phyloP scores from a whole-genome alignment of 2,888 invertebrate species.

The Clostera curtula region DNA sequence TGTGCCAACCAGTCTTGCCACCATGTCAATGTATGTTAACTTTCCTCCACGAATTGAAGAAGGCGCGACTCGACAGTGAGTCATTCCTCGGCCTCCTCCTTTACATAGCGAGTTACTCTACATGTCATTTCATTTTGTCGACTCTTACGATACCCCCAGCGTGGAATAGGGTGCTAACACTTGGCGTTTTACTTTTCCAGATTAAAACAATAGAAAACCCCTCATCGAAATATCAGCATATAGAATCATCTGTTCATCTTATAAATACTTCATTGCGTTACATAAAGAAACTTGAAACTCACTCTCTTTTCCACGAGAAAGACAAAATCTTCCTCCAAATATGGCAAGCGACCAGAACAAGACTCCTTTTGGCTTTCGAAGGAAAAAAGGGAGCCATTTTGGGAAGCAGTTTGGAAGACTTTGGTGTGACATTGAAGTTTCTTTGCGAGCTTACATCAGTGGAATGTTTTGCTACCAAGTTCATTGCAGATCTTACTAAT shows the following conservation, averaged over 20 bases:
- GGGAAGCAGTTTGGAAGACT: slow-evolving; percentile 36
- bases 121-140: too few species aligned
- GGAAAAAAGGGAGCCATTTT: slow-evolving; percentile 20
- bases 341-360: slow-evolving; percentile 42
- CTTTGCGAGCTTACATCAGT: slow-evolving; percentile 48
- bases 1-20: too few species aligned
- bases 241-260: slow-evolving; percentile 49
- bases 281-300: slow-evolving; percentile 53
- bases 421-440: slow-evolving; percentile 43
- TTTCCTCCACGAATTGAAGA: too few species aligned
- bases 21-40: too few species aligned
- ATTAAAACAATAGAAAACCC: slow-evolving; percentile 40
- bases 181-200: too few species aligned
- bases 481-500: slow-evolving; percentile 40
- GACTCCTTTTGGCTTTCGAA: slow-evolving; percentile 30
- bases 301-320: slow-evolving; percentile 44
- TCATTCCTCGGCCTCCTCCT: too few species aligned
- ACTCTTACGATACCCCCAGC: too few species aligned
- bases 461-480: slow-evolving; percentile 40
- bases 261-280: slow-evolving; percentile 46
- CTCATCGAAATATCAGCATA: slow-evolving; percentile 40
- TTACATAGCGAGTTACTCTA: too few species aligned
- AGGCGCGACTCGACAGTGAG: too few species aligned
- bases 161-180: too few species aligned
- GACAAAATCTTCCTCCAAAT: slow-evolving; percentile 45